phyloP scores from a whole-genome alignment of 2,113 vertebrate genomes.

The Tachysurus vachellii region DNA sequence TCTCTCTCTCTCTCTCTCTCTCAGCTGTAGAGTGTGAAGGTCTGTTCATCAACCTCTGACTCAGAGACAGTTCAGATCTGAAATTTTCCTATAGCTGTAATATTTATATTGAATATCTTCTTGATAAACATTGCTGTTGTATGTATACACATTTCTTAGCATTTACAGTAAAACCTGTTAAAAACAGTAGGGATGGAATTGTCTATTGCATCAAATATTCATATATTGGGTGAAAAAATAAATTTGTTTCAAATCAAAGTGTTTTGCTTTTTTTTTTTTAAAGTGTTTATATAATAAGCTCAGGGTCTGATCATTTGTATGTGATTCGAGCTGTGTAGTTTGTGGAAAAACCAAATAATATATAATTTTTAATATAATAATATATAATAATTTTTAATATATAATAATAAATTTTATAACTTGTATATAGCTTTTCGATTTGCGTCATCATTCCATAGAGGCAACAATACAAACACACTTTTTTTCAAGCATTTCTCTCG shows the following conservation, averaged over 20 bases:
- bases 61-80: constrained; percentile 66
- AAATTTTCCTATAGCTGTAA: constrained; percentile 61
- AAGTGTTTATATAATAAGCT: not conserved
- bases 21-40: constrained; percentile 67
- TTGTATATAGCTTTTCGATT: too few relatives aligned
- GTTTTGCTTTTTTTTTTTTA: not conserved
- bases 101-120: constrained; percentile 39
- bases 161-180: not conserved
- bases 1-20: constrained; percentile 13
- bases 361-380: too few relatives aligned
- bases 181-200: not conserved
- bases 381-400: too few relatives aligned
- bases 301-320: not conserved
- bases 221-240: not conserved
- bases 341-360: not conserved
- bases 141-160: not conserved
- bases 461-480: not conserved
- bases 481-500: not conserved
- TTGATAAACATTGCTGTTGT: not conserved
- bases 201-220: not conserved
- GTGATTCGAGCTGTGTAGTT: not conserved
- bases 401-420: not conserved
- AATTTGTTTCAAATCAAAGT: not conserved
- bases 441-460: not conserved
- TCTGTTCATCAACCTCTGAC: constrained; percentile 68